Percentiles rank a stretch among this genome's conserved stretches.
Conservation (phyloP, 1,140 invertebrate genomes). For the Drosophila seguyi region DNA sequence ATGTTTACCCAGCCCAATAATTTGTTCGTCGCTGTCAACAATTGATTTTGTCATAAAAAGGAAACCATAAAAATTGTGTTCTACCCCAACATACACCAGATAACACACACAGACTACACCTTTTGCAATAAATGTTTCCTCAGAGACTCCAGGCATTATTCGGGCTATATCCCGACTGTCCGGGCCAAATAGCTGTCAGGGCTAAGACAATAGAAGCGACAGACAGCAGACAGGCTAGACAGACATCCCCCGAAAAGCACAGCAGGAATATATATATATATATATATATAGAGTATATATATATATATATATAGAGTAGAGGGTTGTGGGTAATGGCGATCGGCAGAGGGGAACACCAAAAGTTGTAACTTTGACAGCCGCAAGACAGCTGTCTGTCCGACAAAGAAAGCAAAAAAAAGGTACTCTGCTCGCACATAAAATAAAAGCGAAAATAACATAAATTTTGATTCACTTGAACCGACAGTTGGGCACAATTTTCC, state of each 20-base stretch:
- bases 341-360: conserved; percentile 22
- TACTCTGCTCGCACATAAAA: conserved; percentile 10
- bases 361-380: conserved; percentile 64
- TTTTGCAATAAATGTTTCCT: conserved; percentile 30
- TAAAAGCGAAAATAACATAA: conserved; percentile 34
- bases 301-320: conserved; percentile 1
- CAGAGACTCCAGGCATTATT: conserved; percentile 11
- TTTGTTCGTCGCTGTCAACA: conserved; percentile 21
- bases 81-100: conserved; percentile 17
- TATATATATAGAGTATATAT: conserved; percentile 2
- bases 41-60: conserved; percentile 32
- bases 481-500: conserved; percentile 74
- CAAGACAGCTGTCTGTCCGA: conserved; percentile 66
- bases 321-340: conserved; percentile 22
- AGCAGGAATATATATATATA: background rate
- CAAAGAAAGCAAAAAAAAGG: conserved; percentile 24
- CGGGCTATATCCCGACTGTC: conserved; percentile 9
- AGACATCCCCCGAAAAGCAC: conserved; percentile 29
- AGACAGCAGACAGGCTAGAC: conserved; percentile 27
- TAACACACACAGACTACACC: conserved; percentile 2
- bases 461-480: conserved; percentile 31
- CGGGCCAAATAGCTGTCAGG: conserved; percentile 58
- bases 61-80: conserved; percentile 16
- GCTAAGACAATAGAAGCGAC: conserved; percentile 35
- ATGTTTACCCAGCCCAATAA: conserved; percentile 40